A percentile compares a stretch with the other conserved stretches of the same genome.
Conservation (phyloP, 2,888 invertebrate species). For the Troglohyphantes excavatus region DNA sequence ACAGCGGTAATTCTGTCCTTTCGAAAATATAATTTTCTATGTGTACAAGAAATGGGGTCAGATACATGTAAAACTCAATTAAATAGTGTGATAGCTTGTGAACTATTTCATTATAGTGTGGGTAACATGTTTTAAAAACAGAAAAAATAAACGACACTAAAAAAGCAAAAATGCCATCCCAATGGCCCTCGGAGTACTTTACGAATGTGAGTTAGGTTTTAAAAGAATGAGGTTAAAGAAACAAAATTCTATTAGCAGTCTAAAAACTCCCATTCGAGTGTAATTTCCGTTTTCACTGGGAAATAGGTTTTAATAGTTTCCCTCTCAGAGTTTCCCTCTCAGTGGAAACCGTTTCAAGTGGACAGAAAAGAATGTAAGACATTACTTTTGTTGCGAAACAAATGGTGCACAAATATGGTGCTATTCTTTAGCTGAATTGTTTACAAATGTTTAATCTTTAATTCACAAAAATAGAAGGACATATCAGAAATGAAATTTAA, state of each 20-base stretch:
- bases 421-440: too few relatives aligned
- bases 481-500: too few relatives aligned
- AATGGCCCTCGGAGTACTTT: conserved; percentile 48
- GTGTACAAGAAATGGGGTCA: too few relatives aligned
- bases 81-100: too few relatives aligned
- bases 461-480: too few relatives aligned
- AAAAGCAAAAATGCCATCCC: not conserved
- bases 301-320: conserved; percentile 49
- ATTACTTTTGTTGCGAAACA: too few relatives aligned
- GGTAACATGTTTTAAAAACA: not conserved
- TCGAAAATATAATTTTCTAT: too few relatives aligned
- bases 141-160: not conserved
- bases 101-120: not conserved
- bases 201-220: conserved; percentile 21
- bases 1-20: too few relatives aligned
- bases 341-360: conserved; percentile 35
- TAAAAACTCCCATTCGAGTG: conserved; percentile 47
- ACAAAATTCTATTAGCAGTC: conserved; percentile 59
- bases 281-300: conserved; percentile 54
- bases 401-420: too few relatives aligned
- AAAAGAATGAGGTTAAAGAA: conserved; percentile 21
- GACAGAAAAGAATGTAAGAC: conserved; percentile 51
- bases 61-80: too few relatives aligned
- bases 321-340: conserved; percentile 10
- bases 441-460: too few relatives aligned